Percentiles rank a stretch among this genome's conserved stretches.
Conservation (phyloP, 2,888 invertebrate genomes). For the Odontocolon sp. region DNA sequence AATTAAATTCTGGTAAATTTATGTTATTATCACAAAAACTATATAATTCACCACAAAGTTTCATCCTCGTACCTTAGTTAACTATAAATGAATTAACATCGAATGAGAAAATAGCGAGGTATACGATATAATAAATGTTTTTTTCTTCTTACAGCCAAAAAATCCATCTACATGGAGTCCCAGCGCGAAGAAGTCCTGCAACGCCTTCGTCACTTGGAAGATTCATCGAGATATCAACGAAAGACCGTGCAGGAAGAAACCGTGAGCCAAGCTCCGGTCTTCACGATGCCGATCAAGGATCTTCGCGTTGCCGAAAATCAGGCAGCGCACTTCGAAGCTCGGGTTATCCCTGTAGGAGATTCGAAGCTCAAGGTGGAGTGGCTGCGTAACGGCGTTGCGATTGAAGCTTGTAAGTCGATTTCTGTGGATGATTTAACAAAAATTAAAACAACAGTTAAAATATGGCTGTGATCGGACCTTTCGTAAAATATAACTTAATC, state of each 20-base stretch:
- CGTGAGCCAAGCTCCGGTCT: slow-evolving; percentile 93
- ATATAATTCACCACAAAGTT: no score
- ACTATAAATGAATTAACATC: no score
- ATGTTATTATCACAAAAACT: no score
- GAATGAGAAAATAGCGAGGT: no score
- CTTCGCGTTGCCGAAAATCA: slow-evolving; percentile 93
- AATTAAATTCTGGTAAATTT: no score
- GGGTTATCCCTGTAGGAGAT: slow-evolving; percentile 97
- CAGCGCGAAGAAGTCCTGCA: slow-evolving; percentile 93
- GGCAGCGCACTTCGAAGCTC: slow-evolving; percentile 96
- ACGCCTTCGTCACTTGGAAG: slow-evolving; percentile 91
- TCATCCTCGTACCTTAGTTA: no score
- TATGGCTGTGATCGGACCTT: no score
- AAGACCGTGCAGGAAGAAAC: slow-evolving; percentile 89
- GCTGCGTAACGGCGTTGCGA: slow-evolving; percentile 94
- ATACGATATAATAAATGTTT: neutral
- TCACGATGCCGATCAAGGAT: slow-evolving; percentile 95
- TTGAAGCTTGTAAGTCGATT: slow-evolving; percentile 91
- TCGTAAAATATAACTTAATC: no score
- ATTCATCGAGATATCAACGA: slow-evolving; percentile 88
- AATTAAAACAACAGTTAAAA: no score
- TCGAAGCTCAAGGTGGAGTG: slow-evolving; percentile 96
- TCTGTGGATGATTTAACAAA: no score
- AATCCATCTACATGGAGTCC: slow-evolving; percentile 93
- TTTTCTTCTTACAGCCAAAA: slow-evolving; percentile 82